phyloP scores from a whole-genome alignment of 1,140 invertebrate genomes.

The Neodiprion virginianus region DNA sequence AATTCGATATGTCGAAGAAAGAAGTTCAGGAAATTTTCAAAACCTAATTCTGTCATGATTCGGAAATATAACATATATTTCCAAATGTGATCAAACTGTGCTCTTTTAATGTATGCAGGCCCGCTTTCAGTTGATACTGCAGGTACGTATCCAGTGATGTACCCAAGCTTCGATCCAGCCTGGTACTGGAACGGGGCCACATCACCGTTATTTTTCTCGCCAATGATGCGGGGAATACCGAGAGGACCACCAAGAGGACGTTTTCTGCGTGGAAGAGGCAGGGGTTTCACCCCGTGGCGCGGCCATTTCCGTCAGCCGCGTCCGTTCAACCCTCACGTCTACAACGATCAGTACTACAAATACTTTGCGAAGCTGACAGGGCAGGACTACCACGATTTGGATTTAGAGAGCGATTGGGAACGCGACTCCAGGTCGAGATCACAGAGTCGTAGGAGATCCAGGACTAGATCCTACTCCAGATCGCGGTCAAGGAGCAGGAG shows the following conservation, averaged over 20 bases:
- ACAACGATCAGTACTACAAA: conserved; percentile 58
- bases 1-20: too few relatives aligned
- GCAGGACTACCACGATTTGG: conserved; percentile 48
- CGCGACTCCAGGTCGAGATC: conserved; percentile 54
- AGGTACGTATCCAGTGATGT: conserved; percentile 40
- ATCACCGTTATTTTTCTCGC: conserved; percentile 46
- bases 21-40: too few relatives aligned
- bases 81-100: too few relatives aligned
- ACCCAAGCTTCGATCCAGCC: conserved; percentile 48
- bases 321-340: conserved; percentile 47
- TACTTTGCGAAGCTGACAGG: conserved; percentile 56
- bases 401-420: conserved; percentile 52
- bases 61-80: too few relatives aligned
- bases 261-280: conserved; percentile 38
- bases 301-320: conserved; percentile 31
- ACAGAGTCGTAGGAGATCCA: conserved; percentile 35
- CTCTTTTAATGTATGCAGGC: conserved; percentile 13
- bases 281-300: conserved; percentile 34
- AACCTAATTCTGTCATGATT: too few relatives aligned
- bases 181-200: conserved; percentile 51
- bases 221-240: conserved; percentile 34
- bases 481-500: conserved; percentile 29
- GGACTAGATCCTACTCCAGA: conserved; percentile 41
- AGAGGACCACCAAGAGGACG: conserved; percentile 25
- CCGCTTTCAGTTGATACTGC: conserved; percentile 25